Evolutionary conservation across 2,113 vertebrate genomes (phyloP), one percentile per base, ranked within the genome.

Genomic region (Sciurus niger): DNA sequence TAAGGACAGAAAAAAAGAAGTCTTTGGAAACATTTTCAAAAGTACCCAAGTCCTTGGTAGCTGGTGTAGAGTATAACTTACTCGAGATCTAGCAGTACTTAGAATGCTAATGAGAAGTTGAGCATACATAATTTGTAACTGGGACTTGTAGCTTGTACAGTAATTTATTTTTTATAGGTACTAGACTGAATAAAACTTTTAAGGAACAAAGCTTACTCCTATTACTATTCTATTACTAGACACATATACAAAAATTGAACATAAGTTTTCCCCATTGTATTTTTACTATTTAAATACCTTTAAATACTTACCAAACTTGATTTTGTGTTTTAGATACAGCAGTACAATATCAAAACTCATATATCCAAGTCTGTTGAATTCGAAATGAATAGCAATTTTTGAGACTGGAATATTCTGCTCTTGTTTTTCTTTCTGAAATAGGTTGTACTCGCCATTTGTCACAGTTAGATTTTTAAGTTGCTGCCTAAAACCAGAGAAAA

Each of bases 251-350:
- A 25, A 72, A 78, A 78, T 73, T 84, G 43, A 37, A 68, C 28
- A 48, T 28, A 89, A 74, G 1, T 68, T 92, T 76, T 63, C 28
- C 16, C 11, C 40, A 34, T 24, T 85, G 46, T 2, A 37, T 43
- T 78, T 55, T 84, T 89, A 34, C 34, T n/a, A 55, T 48, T 58
- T 65, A 24, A 60, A 25, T 25, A 60, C 58, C 58, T 60, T 37
- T 55, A 89, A 85, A 51, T 6, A 96, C 95, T 93, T 55, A 97
- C 86, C 85, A 90, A 87, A 83, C n/a, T 72, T 82, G n/a, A 89
- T 68, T 65, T 82, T 80, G 67, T 78, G 85, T 83, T 93, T 93
- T 78, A 93, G 80, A 70, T 43, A 51, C 9, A 84, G 60, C 28
- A 43, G 22, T 51, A 37, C 63, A 43, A 60, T 68, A 78, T 95